Evolutionary conservation across 2,888 invertebrate species (phyloP).

Genomic region (Rhodophaea formosa): DNA sequence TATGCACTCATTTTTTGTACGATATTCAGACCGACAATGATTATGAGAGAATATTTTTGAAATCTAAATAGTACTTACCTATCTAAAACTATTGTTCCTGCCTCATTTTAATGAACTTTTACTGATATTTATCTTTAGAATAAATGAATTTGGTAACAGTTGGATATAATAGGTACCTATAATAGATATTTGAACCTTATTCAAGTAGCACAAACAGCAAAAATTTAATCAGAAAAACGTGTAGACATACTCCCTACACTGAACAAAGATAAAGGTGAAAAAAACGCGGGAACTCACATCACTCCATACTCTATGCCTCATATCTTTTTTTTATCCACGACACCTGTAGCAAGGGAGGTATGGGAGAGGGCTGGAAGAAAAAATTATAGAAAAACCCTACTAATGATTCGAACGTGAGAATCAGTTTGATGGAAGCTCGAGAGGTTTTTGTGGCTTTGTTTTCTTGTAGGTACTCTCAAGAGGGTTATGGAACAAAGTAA

Average conservation of each 20-base stretch:
- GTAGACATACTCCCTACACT: conserved; percentile 1
- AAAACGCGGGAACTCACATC: conserved; percentile 56
- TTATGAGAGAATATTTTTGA: too few relatives aligned
- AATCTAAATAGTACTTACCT: too few relatives aligned
- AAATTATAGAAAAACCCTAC: conserved; percentile 39
- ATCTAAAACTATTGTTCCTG: too few relatives aligned
- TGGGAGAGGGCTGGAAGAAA: conserved; percentile 48
- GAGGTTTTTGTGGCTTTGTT: conserved; percentile 18
- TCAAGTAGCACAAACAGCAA: not conserved
- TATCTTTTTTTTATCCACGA: conserved; percentile 50
- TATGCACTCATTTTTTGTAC: not conserved
- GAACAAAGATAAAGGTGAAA: conserved; percentile 35
- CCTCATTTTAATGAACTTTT: too few relatives aligned
- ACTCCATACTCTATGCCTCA: conserved; percentile 45
- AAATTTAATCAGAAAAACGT: not conserved
- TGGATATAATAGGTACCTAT: too few relatives aligned
- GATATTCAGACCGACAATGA: too few relatives aligned
- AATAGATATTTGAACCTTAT: not conserved
- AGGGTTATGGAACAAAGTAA: not conserved
- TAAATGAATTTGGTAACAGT: too few relatives aligned
- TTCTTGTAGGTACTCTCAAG: conserved; percentile 6
- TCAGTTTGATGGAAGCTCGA: conserved; percentile 26
- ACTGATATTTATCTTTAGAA: too few relatives aligned
- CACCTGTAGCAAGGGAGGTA: conserved; percentile 62
- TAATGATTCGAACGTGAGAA: conserved; percentile 66